Evolutionary conservation across 1,140 invertebrate species (phyloP), one percentile per base, ranked within the genome.

Genomic region (Agraylea sexmaculata): DNA sequence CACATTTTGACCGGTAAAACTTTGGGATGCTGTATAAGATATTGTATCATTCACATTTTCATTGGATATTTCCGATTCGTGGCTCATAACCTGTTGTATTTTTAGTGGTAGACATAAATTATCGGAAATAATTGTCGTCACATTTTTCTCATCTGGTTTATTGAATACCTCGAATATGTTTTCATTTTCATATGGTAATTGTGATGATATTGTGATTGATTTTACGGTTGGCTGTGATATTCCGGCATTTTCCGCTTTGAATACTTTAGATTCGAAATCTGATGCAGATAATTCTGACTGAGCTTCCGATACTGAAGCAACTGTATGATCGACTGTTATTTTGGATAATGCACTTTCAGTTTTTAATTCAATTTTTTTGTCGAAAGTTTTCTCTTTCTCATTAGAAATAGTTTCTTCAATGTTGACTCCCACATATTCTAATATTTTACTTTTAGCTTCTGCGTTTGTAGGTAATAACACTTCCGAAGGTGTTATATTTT

Each of bases 381-480:
- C 51, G 3, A 66, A 62, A 11, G 69, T 50, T 51, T 66, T 53
- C 60, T 77, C 76, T 41, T 58, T 60, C 50, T 77, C 73, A 49
- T 62, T 64, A 20, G 60, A 49, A 23, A 71, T 42, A 2, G 75
- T 55, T 60, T 77, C 67, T 3, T 64, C 47, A n/a, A 73, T 52
- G 20, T 56, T 63, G 0, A 68, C 56, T 13, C 68, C 65, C 29
- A 53, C 58, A 20, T 60, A 50, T 48, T 73, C 71, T 7, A 59
- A 55, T 11, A 74, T 46, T 47, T 71, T 63, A 21, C 55, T 36
- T 38, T 62, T 63, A 37, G 74, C 75, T 28, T 53, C 54, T 22
- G 53, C 62, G 45, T 55, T 51, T 15, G 52, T 48, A 7, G 60
- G 50, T 42, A 43, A 54, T 22, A 60, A 47, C 40, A 67, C 55